Conservation (phyloP, 2,888 invertebrate species). For the Nasonia oneida region DNA sequence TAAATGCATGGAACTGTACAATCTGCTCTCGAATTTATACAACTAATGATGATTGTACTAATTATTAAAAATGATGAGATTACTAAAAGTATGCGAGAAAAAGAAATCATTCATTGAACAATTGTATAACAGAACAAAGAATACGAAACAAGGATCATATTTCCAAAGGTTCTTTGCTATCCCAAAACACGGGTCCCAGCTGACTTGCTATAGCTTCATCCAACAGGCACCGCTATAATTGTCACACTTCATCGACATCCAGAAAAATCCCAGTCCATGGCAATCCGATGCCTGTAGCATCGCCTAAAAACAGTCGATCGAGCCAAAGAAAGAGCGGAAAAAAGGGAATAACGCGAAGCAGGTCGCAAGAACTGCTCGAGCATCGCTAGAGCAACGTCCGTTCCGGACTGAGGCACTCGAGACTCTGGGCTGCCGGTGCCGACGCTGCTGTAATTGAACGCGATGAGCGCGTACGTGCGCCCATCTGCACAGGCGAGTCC, state of each 20-base stretch:
- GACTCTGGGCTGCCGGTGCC: slow-evolving; percentile 38
- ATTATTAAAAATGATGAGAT: not conserved
- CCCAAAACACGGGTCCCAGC: not conserved
- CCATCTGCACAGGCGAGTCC: slow-evolving; percentile 1
- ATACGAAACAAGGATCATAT: not conserved
- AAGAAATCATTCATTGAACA: not conserved
- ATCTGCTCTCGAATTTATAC: no score
- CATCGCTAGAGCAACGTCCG: slow-evolving; percentile 75
- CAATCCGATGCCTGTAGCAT: no score
- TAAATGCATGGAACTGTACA: no score
- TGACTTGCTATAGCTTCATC: not conserved
- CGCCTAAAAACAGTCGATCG: not conserved
- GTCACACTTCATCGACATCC: not conserved
- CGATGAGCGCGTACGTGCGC: slow-evolving; percentile 56
- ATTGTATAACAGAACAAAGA: not conserved
- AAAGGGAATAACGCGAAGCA: not conserved
- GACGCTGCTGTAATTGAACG: slow-evolving; percentile 70
- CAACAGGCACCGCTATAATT: not conserved
- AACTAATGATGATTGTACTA: not conserved
- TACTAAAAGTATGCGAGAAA: not conserved
- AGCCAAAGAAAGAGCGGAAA: not conserved
- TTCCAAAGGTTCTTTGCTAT: not conserved
- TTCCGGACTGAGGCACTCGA: slow-evolving; percentile 73
- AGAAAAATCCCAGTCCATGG: not conserved
- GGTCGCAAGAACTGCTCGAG: slow-evolving; percentile 36